Conservation (phyloP, 2,888 invertebrate genomes). For the Panzeria rudis region DNA sequence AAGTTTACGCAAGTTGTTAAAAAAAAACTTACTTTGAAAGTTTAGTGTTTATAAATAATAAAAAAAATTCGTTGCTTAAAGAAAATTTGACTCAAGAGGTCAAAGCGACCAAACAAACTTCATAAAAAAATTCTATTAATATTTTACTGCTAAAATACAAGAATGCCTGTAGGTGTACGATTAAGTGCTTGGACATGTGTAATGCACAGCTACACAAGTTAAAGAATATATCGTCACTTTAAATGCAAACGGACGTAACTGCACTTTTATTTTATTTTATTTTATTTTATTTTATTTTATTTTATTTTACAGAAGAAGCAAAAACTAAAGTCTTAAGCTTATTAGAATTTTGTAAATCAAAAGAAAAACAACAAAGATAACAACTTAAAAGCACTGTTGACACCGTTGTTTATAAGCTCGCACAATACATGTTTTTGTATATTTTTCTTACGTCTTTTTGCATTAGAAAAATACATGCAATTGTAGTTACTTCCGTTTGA, state of each 20-base stretch:
- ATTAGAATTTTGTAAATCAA: background rate
- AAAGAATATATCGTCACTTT: too few relatives aligned
- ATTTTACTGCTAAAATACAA: background rate
- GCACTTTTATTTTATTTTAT: too few relatives aligned
- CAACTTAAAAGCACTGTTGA: too few relatives aligned
- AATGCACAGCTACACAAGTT: background rate
- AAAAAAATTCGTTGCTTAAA: background rate
- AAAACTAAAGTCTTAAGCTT: too few relatives aligned
- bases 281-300: too few relatives aligned
- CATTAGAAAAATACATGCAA: too few relatives aligned
- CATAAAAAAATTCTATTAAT: background rate
- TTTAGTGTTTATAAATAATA: conserved; percentile 5
- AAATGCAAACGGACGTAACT: too few relatives aligned
- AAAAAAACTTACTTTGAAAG: background rate
- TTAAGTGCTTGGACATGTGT: conserved; percentile 7
- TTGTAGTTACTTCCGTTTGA: too few relatives aligned
- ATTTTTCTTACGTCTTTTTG: too few relatives aligned
- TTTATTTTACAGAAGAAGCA: too few relatives aligned
- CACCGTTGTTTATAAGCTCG: too few relatives aligned
- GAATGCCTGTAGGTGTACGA: background rate
- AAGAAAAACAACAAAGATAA: background rate
- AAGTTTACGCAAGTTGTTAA: conserved; percentile 25
- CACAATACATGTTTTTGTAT: too few relatives aligned
- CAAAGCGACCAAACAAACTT: conserved; percentile 44
- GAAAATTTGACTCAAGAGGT: background rate